phyloP scores from a whole-genome alignment of 1,140 invertebrate species.

The Cecropterus lyciades region DNA sequence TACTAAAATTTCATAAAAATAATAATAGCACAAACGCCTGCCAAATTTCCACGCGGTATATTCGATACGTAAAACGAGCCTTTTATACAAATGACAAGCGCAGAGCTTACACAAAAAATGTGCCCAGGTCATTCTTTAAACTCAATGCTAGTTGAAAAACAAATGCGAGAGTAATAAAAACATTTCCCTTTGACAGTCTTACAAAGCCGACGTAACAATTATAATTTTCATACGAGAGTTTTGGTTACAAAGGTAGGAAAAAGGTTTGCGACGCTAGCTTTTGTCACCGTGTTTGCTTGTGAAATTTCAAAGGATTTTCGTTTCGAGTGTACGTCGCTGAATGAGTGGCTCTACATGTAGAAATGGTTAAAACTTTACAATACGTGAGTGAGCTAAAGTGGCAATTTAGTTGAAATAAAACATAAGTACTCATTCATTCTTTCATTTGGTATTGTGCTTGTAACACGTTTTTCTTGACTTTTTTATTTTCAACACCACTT shows the following conservation, averaged over 20 bases:
- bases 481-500: too few species aligned
- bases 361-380: too few species aligned
- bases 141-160: background rate
- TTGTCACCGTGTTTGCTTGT: background rate
- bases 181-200: constrained; percentile 12
- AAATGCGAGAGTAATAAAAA: constrained; percentile 7
- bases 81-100: background rate
- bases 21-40: too few species aligned
- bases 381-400: too few species aligned
- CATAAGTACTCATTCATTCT: too few species aligned
- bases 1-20: too few species aligned
- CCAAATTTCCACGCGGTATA: too few species aligned
- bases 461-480: too few species aligned
- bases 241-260: constrained; percentile 3
- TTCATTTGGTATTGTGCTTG: too few species aligned
- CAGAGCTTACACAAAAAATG: background rate
- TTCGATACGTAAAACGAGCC: too few species aligned
- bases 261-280: background rate
- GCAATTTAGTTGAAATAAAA: too few species aligned
- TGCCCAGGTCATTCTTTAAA: background rate
- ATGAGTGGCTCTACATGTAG: too few species aligned
- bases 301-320: background rate
- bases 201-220: constrained; percentile 15
- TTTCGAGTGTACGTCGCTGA: background rate
- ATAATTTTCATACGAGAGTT: constrained; percentile 3